Conservation (phyloP, 2,113 vertebrate species). For the Rhinichthys klamathensis region DNA sequence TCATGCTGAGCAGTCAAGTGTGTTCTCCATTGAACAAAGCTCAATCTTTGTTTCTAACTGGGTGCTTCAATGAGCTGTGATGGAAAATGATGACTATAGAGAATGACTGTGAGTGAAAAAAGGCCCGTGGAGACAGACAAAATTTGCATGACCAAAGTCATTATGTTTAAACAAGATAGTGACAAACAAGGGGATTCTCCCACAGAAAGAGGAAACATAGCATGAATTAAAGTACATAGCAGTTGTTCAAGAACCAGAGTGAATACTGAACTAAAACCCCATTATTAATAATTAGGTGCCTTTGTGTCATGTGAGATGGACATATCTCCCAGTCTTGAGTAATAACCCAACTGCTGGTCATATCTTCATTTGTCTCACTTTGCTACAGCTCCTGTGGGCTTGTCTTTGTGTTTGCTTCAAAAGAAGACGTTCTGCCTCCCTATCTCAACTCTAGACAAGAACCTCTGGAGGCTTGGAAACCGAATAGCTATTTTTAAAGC, state of each 20-base stretch:
- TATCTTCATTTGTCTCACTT: conserved; percentile 45
- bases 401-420: conserved; percentile 43
- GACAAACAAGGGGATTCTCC: conserved; percentile 20
- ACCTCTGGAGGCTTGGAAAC: conserved; percentile 28
- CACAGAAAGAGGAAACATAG: conserved; percentile 16
- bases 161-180: conserved; percentile 42
- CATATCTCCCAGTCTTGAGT: conserved; percentile 63
- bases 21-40: conserved; percentile 20
- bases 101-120: conserved; percentile 9
- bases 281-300: conserved; percentile 66
- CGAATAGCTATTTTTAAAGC: not conserved
- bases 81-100: conserved; percentile 14
- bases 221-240: conserved; percentile 33
- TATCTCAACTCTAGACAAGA: not conserved
- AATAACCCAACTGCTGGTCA: conserved; percentile 53
- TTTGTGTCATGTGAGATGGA: conserved; percentile 61
- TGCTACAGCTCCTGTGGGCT: conserved; percentile 39
- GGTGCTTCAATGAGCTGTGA: conserved; percentile 47
- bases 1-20: conserved; percentile 61
- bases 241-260: not conserved
- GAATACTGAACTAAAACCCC: conserved; percentile 12
- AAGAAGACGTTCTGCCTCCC: conserved; percentile 5
- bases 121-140: not conserved
- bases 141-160: conserved; percentile 45
- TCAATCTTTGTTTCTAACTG: conserved; percentile 29